A percentile compares a stretch with the other conserved stretches of the same genome.
phyloP scores from a whole-genome alignment of 2,888 invertebrate species.

The Drosophila anomalata region DNA sequence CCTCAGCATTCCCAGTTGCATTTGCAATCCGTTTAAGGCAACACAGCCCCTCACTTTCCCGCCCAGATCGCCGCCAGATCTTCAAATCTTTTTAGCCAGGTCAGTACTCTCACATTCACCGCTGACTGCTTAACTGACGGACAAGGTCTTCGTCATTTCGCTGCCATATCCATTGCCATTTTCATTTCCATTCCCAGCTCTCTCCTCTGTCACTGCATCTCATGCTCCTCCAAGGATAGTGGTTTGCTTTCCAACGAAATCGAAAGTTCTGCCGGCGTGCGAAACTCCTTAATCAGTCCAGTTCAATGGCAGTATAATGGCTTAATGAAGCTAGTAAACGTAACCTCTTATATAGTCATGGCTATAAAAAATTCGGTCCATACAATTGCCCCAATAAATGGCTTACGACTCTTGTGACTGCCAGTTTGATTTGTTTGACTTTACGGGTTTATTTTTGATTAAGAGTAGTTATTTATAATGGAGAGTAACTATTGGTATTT shows the following conservation, averaged over 20 bases:
- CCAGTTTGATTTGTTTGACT: conserved; percentile 2
- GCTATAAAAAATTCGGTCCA: conserved; percentile 5
- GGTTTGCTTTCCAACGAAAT: conserved; percentile 42
- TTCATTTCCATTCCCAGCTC: conserved; percentile 25
- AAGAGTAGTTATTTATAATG: neutral
- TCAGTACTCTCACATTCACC: conserved; percentile 57
- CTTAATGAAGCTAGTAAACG: conserved; percentile 1
- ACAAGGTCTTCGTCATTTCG: conserved; percentile 60
- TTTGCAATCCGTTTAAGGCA: conserved; percentile 46
- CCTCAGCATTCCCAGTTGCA: conserved; percentile 30
- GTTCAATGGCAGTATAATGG: neutral
- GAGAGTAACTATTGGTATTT: neutral
- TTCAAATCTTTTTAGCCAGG: conserved; percentile 29
- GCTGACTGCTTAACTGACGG: conserved; percentile 41
- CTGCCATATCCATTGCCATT: conserved; percentile 40
- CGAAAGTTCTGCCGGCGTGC: conserved; percentile 49
- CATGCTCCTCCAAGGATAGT: neutral
- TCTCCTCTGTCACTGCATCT: conserved; percentile 1
- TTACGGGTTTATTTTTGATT: neutral
- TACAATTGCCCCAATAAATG: conserved; percentile 11
- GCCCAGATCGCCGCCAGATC: conserved; percentile 14
- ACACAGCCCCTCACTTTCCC: neutral
- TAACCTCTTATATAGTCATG: neutral
- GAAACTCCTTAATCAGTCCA: conserved; percentile 1
- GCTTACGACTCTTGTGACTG: neutral